These are phyloP conservation scores for Valencia hispanica DNA, from an alignment of 2,797 vertebrate species.

Conservation along the genomic window DNA sequence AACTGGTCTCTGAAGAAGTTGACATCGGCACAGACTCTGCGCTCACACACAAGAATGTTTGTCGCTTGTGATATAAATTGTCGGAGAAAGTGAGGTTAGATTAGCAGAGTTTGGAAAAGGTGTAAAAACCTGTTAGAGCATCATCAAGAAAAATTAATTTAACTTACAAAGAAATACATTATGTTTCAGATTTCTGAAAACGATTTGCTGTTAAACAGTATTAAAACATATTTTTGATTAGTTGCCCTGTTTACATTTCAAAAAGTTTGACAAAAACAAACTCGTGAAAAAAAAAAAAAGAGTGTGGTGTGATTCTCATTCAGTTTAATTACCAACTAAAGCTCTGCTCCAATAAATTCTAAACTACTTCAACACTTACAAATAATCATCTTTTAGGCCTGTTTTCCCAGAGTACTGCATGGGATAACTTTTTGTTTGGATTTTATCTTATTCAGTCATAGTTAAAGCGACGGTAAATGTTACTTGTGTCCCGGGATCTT, in stretches of 20 bases:
- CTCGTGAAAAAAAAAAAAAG: background rate
- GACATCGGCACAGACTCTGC: background rate
- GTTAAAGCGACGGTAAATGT: background rate
- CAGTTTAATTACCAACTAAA: background rate
- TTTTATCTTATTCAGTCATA: background rate
- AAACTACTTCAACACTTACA: background rate
- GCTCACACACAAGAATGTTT: background rate
- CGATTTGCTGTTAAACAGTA: background rate
- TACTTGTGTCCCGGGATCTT: slow-evolving; percentile 11
- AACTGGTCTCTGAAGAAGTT: slow-evolving; percentile 56
- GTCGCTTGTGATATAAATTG: background rate
- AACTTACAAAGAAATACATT: background rate
- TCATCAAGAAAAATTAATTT: background rate
- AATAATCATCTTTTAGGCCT: background rate
- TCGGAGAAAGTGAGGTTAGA: background rate
- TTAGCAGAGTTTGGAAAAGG: background rate
- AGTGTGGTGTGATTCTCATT: background rate
- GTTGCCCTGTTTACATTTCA: background rate
- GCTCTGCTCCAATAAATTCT: background rate
- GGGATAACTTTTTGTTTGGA: background rate
- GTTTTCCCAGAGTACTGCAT: background rate
- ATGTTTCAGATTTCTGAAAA: background rate
- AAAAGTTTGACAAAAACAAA: background rate
- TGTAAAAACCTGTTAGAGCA: background rate
- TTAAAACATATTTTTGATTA: background rate